Conservation (phyloP, 2,113 vertebrate species). For the Dicrurus megarhynchus region DNA sequence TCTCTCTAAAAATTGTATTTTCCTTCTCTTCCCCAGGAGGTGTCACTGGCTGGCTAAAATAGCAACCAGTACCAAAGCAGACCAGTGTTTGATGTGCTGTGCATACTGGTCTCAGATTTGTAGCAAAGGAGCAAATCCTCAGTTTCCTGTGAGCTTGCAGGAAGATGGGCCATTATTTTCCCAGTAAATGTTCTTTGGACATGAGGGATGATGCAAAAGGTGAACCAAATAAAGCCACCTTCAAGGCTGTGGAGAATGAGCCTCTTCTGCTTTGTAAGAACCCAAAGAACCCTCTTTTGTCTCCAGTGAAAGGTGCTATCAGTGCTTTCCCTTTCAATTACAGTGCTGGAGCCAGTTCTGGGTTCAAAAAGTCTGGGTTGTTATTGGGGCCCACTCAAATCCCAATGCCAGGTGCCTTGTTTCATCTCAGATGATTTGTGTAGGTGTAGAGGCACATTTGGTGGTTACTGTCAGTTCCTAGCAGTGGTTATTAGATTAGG, state of each 20-base stretch:
- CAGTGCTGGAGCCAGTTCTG: not conserved
- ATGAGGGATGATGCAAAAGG: not conserved
- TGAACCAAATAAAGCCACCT: not conserved
- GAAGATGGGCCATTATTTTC: not conserved
- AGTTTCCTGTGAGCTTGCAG: not conserved
- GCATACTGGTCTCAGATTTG: not conserved
- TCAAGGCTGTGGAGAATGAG: not conserved
- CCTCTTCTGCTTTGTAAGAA: not conserved
- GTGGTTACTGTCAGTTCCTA: not conserved
- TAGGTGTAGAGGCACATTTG: not conserved
- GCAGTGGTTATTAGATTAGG: not conserved
- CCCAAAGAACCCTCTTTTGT: not conserved
- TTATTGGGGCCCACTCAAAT: not conserved
- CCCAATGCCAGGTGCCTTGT: not conserved
- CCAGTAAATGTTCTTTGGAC: not conserved
- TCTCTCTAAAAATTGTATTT: not conserved
- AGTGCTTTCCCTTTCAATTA: not conserved
- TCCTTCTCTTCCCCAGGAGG: slow-evolving; percentile 35
- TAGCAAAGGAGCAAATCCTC: not conserved
- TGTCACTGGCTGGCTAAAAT: slow-evolving; percentile 30
- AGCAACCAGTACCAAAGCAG: not conserved
- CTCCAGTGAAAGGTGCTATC: not conserved
- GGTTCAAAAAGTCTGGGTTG: not conserved
- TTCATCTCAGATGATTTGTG: not conserved
- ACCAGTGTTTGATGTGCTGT: not conserved